A percentile compares a stretch with the other conserved stretches of the same genome.
These are phyloP conservation scores for Amblyopsis rosae DNA, from an alignment of 2,113 vertebrate genomes.

Conservation along the genomic window DNA sequence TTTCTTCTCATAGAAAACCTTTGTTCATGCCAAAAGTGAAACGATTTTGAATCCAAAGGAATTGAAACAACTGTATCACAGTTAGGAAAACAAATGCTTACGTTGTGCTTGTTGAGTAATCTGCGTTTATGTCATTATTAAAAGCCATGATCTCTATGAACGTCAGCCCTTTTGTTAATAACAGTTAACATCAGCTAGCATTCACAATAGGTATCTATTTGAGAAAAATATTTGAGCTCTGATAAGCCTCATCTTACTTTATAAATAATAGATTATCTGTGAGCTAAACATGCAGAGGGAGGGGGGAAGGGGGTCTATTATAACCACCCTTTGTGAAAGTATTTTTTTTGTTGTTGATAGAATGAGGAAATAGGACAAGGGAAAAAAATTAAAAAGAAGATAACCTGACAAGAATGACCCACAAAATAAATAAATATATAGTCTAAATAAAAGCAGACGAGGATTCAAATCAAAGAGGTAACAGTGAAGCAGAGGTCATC, in stretches of 20 bases:
- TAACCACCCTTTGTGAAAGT: conserved; percentile 48
- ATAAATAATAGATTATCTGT: conserved; percentile 6
- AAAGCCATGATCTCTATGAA: conserved; percentile 34
- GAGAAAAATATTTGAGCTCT: conserved; percentile 34
- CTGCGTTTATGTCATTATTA: conserved; percentile 40
- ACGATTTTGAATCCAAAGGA: conserved; percentile 39
- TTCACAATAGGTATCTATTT: conserved; percentile 49
- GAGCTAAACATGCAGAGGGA: conserved; percentile 39
- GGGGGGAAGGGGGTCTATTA: conserved; percentile 30
- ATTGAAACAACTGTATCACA: conserved; percentile 31
- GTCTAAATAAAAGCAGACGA: conserved; percentile 15
- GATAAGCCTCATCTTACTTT: conserved; percentile 43
- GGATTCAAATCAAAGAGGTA: conserved; percentile 1
- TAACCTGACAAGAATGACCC: conserved; percentile 46
- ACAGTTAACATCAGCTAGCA: conserved; percentile 44
- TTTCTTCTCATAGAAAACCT: conserved; percentile 55
- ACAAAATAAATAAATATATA: conserved; percentile 19
- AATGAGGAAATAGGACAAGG: conserved; percentile 31
- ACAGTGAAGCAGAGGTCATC: conserved; percentile 29
- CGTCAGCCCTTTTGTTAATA: conserved; percentile 48
- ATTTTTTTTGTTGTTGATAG: conserved; percentile 45
- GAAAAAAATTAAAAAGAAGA: conserved; percentile 42
- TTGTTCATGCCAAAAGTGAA: conserved; percentile 46
- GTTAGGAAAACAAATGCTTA: conserved; percentile 42
- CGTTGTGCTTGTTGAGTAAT: conserved; percentile 34